A percentile compares a stretch with the other conserved stretches of the same genome.
Evolutionary conservation across 1,140 invertebrate genomes (phyloP).

Genomic region (Cotesia vestalis): DNA sequence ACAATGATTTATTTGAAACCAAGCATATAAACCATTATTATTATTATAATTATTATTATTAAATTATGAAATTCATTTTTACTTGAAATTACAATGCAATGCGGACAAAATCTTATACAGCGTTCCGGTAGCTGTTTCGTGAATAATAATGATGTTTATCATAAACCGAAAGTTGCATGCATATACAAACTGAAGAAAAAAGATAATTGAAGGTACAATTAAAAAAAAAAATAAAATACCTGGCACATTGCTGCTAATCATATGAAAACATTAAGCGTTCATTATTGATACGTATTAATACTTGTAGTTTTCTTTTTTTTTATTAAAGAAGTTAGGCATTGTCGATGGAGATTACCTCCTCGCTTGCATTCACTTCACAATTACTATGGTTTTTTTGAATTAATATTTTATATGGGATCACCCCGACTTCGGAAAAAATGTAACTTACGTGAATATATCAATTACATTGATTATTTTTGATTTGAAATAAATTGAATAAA

Average conservation of each 20-base stretch:
- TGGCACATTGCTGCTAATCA: slow-evolving; percentile 51
- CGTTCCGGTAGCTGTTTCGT: slow-evolving; percentile 27
- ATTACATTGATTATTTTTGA: not conserved
- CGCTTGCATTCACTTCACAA: slow-evolving; percentile 54
- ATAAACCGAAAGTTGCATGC: slow-evolving; percentile 50
- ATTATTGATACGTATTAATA: slow-evolving; percentile 46
- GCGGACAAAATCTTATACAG: slow-evolving; percentile 40
- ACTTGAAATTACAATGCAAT: slow-evolving; percentile 14
- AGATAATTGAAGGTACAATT: slow-evolving; percentile 36
- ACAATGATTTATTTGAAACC: not conserved
- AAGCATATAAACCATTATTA: not conserved
- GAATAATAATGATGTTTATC: slow-evolving; percentile 36
- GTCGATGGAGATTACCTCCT: slow-evolving; percentile 54
- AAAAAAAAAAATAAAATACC: slow-evolving; percentile 28
- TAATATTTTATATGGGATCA: slow-evolving; percentile 47
- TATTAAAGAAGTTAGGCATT: slow-evolving; percentile 51
- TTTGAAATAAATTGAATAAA: not conserved
- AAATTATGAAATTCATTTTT: slow-evolving; percentile 6
- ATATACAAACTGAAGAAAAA: slow-evolving; percentile 47
- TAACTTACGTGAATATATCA: slow-evolving; percentile 3
- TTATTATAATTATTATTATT: not conserved
- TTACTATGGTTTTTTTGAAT: slow-evolving; percentile 47
- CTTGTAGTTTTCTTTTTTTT: slow-evolving; percentile 47
- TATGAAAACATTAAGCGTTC: slow-evolving; percentile 45
- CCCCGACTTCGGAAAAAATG: slow-evolving; percentile 31